A percentile compares a stretch with the other conserved stretches of the same genome.
These are phyloP conservation scores for Cettia cetti DNA, from an alignment of 2,113 vertebrate genomes.

Conservation along the genomic window DNA sequence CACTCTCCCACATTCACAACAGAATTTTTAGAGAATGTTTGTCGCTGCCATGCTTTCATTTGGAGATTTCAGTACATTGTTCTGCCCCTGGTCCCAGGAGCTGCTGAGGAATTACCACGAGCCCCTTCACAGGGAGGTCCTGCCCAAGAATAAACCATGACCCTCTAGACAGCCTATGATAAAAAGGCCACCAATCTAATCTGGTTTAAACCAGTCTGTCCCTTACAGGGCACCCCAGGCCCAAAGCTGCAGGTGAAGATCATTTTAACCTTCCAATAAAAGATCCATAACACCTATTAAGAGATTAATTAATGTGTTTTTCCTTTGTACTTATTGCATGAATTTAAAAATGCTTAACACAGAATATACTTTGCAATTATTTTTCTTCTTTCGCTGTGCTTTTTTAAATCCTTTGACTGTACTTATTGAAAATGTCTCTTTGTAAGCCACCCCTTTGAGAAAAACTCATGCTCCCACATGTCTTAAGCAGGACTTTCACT, in stretches of 20 bases:
- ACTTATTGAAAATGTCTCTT: neutral
- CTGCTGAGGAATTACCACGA: rapidly evolving
- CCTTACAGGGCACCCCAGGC: neutral
- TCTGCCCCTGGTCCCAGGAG: neutral
- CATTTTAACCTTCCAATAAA: neutral
- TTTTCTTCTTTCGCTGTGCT: neutral
- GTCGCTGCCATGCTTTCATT: neutral
- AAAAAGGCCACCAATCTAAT: neutral
- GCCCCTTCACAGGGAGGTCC: neutral
- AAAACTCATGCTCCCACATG: neutral
- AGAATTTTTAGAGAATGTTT: neutral
- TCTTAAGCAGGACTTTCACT: neutral
- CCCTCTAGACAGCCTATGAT: neutral
- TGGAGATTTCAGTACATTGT: neutral
- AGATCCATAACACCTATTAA: neutral
- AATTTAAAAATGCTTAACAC: neutral
- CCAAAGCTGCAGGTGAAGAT: neutral
- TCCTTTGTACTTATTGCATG: neutral
- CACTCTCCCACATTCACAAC: neutral
- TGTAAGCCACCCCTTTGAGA: neutral
- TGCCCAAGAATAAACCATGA: neutral
- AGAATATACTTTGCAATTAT: neutral
- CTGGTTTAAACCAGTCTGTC: neutral
- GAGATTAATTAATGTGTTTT: neutral
- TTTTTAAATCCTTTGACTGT: neutral